phyloP scores from a whole-genome alignment of 1,140 invertebrate genomes.

The Elysia chlorotica region DNA sequence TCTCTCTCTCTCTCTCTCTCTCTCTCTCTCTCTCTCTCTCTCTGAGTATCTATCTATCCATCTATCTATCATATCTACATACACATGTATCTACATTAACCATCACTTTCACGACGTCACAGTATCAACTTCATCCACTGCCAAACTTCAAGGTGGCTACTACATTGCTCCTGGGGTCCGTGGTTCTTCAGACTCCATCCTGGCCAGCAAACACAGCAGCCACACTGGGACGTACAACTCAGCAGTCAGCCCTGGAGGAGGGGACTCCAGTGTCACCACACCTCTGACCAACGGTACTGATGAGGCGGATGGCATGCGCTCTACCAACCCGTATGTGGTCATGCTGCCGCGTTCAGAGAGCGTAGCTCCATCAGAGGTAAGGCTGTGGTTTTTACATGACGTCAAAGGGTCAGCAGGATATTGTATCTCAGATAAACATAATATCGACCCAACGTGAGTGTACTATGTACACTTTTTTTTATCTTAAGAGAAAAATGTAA shows the following conservation, averaged over 20 bases:
- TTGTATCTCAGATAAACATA: too few relatives aligned
- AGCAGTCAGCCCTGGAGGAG: slow-evolving; percentile 78
- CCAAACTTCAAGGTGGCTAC: slow-evolving; percentile 29
- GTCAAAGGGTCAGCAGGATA: too few relatives aligned
- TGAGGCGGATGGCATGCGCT: slow-evolving; percentile 88
- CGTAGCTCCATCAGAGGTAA: slow-evolving; percentile 24
- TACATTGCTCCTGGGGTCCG: slow-evolving; percentile 77
- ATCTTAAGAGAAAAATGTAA: too few relatives aligned
- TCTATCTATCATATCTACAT: too few relatives aligned
- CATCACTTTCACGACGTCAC: not conserved
- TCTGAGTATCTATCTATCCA: too few relatives aligned
- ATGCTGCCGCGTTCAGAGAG: slow-evolving; percentile 42
- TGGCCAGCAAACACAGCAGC: not conserved
- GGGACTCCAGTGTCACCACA: too few relatives aligned
- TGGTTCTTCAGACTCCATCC: slow-evolving; percentile 69
- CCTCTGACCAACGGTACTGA: too few relatives aligned
- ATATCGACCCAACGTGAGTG: too few relatives aligned
- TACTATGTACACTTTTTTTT: too few relatives aligned
- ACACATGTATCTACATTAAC: too few relatives aligned
- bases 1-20: too few relatives aligned
- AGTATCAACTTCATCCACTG: slow-evolving; percentile 17
- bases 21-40: too few relatives aligned
- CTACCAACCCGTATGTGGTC: slow-evolving; percentile 86
- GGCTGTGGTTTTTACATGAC: not conserved
- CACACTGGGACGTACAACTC: not conserved